Percentiles rank a stretch among this genome's conserved stretches.
Evolutionary conservation across 2,888 invertebrate genomes (phyloP).

Genomic region (Halictus ligatus): DNA sequence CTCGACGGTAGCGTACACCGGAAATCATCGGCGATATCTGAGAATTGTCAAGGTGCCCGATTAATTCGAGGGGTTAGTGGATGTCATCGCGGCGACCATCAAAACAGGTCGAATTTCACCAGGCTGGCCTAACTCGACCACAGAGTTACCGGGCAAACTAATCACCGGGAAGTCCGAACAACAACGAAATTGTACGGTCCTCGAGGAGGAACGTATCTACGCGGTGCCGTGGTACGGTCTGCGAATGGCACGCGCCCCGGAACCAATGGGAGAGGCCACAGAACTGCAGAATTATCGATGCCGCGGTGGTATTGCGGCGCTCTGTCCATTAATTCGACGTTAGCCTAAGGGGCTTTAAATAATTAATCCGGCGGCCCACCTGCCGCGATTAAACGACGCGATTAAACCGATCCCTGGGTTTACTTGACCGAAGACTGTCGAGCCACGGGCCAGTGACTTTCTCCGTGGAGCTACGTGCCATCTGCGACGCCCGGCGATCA

Average conservation of each 20-base stretch:
- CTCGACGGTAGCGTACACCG: not conserved
- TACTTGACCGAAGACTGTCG: constrained; percentile 61
- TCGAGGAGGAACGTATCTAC: not conserved
- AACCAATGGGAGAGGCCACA: constrained; percentile 69
- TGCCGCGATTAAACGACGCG: constrained; percentile 72
- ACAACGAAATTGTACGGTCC: not conserved
- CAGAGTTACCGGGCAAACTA: constrained; percentile 12
- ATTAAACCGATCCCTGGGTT: constrained; percentile 64
- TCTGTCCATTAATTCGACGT: constrained; percentile 79
- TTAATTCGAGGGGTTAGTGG: not conserved
- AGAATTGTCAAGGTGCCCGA: not conserved
- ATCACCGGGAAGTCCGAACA: constrained; percentile 22
- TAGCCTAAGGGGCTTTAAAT: constrained; percentile 79
- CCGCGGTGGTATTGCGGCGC: constrained; percentile 76
- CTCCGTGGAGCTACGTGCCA: constrained; percentile 20
- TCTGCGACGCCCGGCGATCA: constrained; percentile 6
- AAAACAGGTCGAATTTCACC: not conserved
- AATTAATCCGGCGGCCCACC: constrained; percentile 76
- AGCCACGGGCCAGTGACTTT: constrained; percentile 45
- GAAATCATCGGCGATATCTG: not conserved
- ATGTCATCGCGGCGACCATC: not conserved
- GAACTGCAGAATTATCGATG: constrained; percentile 79
- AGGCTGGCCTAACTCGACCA: not conserved
- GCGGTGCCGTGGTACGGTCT: constrained; percentile 25
- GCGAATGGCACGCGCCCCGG: constrained; percentile 59